Evolutionary conservation across 2,888 invertebrate species (phyloP).

Genomic region (Macaria liturata): DNA sequence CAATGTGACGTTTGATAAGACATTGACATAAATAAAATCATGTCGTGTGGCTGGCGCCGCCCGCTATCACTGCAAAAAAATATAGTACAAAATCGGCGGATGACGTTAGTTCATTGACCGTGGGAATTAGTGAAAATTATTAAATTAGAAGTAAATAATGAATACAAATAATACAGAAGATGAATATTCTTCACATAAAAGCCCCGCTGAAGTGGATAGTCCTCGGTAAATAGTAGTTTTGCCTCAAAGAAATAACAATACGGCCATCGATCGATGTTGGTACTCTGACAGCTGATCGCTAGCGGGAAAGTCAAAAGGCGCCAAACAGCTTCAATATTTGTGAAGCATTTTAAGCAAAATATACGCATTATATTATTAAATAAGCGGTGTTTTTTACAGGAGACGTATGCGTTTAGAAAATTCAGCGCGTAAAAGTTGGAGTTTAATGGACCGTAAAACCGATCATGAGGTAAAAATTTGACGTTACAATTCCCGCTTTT

Average conservation of each 20-base stretch:
- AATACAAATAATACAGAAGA: constrained; percentile 54
- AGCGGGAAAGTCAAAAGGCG: constrained; percentile 79
- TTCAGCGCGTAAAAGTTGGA: constrained; percentile 69
- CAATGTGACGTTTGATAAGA: not conserved
- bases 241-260: constrained; percentile 33
- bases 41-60: not conserved
- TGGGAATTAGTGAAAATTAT: constrained; percentile 8
- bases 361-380: constrained; percentile 10
- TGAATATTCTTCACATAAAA: constrained; percentile 45
- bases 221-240: constrained; percentile 57
- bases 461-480: constrained; percentile 67
- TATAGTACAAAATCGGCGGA: not conserved
- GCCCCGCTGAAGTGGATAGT: constrained; percentile 54
- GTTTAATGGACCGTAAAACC: constrained; percentile 70
- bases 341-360: not conserved
- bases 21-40: not conserved
- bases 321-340: constrained; percentile 43
- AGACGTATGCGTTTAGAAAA: constrained; percentile 63
- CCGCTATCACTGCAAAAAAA: not conserved
- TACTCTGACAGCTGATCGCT: constrained; percentile 73
- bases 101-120: constrained; percentile 30
- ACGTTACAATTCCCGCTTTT: constrained; percentile 59
- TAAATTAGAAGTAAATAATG: constrained; percentile 47
- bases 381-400: constrained; percentile 50
- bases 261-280: constrained; percentile 38